Conservation (phyloP, 2,113 vertebrate genomes). For the Shinisaurus crocodilurus region DNA sequence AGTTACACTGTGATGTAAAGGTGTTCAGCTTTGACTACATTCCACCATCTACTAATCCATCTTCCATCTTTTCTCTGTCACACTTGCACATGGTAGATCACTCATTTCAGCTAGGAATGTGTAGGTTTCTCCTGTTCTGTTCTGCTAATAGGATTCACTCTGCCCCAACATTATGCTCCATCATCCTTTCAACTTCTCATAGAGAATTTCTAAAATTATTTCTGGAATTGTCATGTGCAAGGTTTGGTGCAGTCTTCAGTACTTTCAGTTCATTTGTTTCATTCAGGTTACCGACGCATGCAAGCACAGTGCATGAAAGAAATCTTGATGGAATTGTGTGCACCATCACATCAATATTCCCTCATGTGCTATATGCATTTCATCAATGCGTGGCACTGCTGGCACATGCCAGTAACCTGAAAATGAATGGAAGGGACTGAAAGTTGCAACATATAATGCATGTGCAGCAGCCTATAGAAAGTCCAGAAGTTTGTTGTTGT, state of each 20-base stretch:
- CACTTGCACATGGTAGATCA: not conserved
- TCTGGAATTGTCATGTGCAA: not conserved
- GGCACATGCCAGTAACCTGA: no score
- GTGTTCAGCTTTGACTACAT: not conserved
- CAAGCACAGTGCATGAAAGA: no score
- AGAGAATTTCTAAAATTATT: not conserved
- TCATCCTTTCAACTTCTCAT: not conserved
- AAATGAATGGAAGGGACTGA: no score
- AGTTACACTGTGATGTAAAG: not conserved
- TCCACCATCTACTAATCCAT: not conserved
- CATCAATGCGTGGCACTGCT: no score
- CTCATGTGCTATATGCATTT: no score
- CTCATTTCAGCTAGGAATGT: not conserved
- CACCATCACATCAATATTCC: no score
- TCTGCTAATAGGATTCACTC: not conserved
- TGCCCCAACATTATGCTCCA: not conserved
- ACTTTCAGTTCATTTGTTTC: not conserved
- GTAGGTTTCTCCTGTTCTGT: not conserved
- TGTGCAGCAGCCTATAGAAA: no score
- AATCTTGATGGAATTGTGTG: no score
- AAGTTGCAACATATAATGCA: no score
- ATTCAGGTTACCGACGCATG: not conserved
- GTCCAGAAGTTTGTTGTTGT: no score
- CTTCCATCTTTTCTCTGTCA: not conserved
- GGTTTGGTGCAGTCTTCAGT: not conserved